A percentile compares a stretch with the other conserved stretches of the same genome.
Conservation (phyloP, 2,797 vertebrate species). For the Gymnoscopelus braueri region DNA sequence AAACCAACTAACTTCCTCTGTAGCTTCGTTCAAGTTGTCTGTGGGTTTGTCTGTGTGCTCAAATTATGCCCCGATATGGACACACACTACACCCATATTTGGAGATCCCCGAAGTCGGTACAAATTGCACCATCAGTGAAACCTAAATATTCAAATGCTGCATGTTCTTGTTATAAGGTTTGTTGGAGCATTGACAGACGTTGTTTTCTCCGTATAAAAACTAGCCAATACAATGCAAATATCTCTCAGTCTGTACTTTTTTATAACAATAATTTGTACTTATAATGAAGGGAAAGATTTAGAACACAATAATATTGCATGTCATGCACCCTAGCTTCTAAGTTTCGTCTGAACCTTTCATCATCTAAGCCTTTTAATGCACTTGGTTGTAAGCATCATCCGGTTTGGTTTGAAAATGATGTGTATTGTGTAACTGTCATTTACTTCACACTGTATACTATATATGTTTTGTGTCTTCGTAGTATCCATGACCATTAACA, state of each 20-base stretch:
- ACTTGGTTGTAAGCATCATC: conserved; percentile 1
- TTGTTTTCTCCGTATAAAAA: conserved; percentile 28
- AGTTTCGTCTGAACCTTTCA: neutral
- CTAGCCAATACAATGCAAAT: neutral
- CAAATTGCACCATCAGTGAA: conserved; percentile 3
- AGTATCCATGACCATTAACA: conserved; percentile 72
- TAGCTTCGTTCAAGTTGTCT: neutral
- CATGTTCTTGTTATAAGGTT: conserved; percentile 43
- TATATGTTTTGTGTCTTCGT: conserved; percentile 30
- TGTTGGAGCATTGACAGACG: conserved; percentile 18
- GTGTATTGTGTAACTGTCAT: conserved; percentile 13
- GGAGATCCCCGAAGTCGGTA: too few relatives aligned
- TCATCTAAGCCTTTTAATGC: neutral
- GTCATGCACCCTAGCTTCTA: neutral
- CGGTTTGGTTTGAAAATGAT: neutral
- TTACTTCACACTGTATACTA: conserved; percentile 13
- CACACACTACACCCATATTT: too few relatives aligned
- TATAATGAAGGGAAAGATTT: neutral
- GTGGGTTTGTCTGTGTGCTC: too few relatives aligned
- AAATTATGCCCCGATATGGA: too few relatives aligned
- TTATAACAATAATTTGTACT: neutral
- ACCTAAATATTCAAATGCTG: conserved; percentile 27
- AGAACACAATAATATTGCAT: too few relatives aligned
- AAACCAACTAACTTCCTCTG: conserved; percentile 5
- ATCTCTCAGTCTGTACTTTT: too few relatives aligned